Evolutionary conservation across 2,113 vertebrate species (phyloP).

Genomic region (Microcebus murinus): DNA sequence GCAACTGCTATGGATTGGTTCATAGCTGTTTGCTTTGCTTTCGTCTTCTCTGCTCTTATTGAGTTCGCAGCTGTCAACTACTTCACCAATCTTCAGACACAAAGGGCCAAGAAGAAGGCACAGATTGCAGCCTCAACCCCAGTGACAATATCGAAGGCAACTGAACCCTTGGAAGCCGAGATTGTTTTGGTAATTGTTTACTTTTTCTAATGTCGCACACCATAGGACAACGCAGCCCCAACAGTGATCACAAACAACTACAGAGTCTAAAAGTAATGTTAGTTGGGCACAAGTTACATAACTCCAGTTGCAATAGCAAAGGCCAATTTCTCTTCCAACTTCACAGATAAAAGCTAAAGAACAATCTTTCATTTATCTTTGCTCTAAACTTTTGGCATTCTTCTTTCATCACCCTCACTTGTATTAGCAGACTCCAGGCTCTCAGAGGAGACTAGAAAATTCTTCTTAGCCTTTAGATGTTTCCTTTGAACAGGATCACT

Average conservation of each 20-base stretch:
- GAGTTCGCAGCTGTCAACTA: constrained; percentile 99
- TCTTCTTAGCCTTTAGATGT: constrained; percentile 43
- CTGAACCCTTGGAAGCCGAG: constrained; percentile 86
- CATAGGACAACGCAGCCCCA: constrained; percentile 84
- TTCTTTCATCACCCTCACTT: constrained; percentile 52
- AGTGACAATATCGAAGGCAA: constrained; percentile 87
- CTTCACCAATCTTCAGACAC: constrained; percentile 96
- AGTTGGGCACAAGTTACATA: constrained; percentile 83
- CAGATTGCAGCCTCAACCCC: constrained; percentile 86
- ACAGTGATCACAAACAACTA: constrained; percentile 57
- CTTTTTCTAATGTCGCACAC: constrained; percentile 84
- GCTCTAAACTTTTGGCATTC: constrained; percentile 45
- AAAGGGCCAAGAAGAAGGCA: constrained; percentile 88
- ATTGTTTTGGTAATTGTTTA: constrained; percentile 90
- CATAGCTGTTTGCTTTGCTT: constrained; percentile 98
- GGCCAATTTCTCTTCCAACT: constrained; percentile 14
- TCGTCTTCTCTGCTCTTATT: constrained; percentile 98
- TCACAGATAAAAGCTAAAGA: constrained; percentile 46
- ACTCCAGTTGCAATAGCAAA: constrained; percentile 67
- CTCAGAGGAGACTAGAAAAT: constrained; percentile 54
- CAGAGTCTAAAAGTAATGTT: constrained; percentile 64
- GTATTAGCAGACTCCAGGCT: constrained; percentile 14
- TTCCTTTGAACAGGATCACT: constrained; percentile 58
- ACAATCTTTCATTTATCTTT: constrained; percentile 44
- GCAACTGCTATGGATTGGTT: constrained; percentile 99